These are phyloP conservation scores for Melipona quadrifasciata DNA, from an alignment of 1,140 invertebrate genomes.

Conservation along the genomic window DNA sequence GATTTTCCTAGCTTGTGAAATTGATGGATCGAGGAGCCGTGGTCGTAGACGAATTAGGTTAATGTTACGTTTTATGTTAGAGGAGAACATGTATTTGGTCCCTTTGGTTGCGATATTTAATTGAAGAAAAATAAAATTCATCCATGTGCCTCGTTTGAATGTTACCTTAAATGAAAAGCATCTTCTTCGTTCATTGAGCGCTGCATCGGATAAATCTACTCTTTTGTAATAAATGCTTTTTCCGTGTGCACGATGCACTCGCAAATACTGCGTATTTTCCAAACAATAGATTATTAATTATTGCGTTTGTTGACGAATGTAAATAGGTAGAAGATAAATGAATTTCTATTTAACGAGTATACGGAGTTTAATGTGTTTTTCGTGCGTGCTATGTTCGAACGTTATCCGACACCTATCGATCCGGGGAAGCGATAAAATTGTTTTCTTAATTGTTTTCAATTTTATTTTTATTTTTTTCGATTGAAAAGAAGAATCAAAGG, in stretches of 20 bases:
- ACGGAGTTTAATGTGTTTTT: not conserved
- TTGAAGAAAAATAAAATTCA: too few species aligned
- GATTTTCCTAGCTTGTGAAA: not conserved
- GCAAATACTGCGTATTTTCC: not conserved
- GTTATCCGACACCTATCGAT: not conserved
- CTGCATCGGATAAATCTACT: not conserved
- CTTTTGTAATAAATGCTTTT: not conserved
- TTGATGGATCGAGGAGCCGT: too few species aligned
- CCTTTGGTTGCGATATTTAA: too few species aligned
- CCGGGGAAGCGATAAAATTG: too few species aligned
- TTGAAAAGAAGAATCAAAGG: too few species aligned
- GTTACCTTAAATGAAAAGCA: not conserved
- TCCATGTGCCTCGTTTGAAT: too few species aligned
- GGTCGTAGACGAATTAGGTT: too few species aligned
- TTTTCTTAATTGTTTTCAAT: too few species aligned
- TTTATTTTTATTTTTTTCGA: too few species aligned
- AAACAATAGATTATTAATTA: slow-evolving; percentile 5
- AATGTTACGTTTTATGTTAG: too few species aligned
- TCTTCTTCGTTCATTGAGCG: not conserved
- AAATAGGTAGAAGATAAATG: not conserved
- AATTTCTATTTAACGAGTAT: not conserved
- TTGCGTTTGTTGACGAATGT: not conserved
- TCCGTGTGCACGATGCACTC: too few species aligned
- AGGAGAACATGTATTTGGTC: too few species aligned
- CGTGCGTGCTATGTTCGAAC: not conserved